A percentile compares a stretch with the other conserved stretches of the same genome.
phyloP scores from a whole-genome alignment of 1,140 invertebrate genomes.

The Eufriesea mexicana region DNA sequence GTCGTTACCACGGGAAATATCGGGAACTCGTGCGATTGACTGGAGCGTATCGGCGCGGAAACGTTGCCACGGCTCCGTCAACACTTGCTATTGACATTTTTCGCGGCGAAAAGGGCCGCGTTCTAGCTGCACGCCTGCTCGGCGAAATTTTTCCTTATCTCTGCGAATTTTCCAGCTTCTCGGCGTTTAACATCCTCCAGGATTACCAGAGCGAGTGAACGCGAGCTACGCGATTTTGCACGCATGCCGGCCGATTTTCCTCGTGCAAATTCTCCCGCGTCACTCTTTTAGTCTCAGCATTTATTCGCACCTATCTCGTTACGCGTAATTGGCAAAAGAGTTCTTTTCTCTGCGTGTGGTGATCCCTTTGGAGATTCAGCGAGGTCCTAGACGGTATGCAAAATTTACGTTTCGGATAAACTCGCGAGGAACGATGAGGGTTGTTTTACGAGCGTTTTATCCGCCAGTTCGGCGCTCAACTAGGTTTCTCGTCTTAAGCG shows the following conservation, averaged over 20 bases:
- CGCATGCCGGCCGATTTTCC: neutral
- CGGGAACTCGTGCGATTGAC: conserved; percentile 10
- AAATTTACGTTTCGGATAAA: neutral
- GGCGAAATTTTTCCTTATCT: neutral
- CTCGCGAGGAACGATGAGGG: too few species aligned
- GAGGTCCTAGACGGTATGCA: neutral
- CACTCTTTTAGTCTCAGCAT: too few species aligned
- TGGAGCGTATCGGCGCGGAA: neutral
- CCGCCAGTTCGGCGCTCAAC: neutral
- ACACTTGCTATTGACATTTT: conserved; percentile 14
- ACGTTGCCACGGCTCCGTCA: neutral
- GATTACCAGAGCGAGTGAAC: neutral
- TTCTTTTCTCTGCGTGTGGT: too few species aligned
- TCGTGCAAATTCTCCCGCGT: neutral
- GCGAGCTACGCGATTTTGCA: neutral
- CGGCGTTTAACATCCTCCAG: neutral
- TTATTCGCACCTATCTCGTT: too few species aligned
- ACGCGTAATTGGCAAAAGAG: too few species aligned
- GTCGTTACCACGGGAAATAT: neutral
- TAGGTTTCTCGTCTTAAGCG: neutral
- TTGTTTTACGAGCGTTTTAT: neutral
- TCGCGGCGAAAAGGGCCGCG: neutral
- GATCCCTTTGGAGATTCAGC: too few species aligned
- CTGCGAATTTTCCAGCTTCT: neutral
- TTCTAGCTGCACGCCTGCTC: too few species aligned